These are phyloP conservation scores for Tringa solitaria DNA, from an alignment of 2,113 vertebrate genomes.

Conservation along the genomic window DNA sequence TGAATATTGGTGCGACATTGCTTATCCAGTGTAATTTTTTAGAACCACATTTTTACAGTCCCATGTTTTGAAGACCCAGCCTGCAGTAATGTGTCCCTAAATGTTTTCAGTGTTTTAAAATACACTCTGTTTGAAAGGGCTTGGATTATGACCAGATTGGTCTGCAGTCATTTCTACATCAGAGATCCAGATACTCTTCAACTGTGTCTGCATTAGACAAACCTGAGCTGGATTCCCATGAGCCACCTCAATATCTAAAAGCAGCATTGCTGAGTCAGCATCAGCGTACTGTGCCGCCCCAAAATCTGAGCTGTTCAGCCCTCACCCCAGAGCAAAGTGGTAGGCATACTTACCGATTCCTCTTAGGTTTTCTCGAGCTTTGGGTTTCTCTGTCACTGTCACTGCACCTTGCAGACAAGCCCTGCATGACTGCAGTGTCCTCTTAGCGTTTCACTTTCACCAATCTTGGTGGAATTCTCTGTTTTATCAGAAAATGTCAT, in stretches of 20 bases:
- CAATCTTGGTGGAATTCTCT: background rate
- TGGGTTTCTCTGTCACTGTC: background rate
- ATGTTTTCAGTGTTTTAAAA: background rate
- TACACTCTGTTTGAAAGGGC: background rate
- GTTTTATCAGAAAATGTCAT: background rate
- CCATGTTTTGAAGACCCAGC: background rate
- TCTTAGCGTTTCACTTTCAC: background rate
- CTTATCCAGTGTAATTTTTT: background rate
- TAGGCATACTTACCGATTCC: background rate
- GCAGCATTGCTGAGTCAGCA: background rate
- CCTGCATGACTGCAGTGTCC: background rate
- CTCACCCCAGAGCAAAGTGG: background rate
- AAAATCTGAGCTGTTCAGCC: background rate
- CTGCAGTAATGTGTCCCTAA: background rate
- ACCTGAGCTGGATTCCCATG: background rate
- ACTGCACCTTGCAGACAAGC: background rate
- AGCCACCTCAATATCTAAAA: background rate
- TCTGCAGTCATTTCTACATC: background rate
- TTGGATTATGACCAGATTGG: background rate
- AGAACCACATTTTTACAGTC: background rate
- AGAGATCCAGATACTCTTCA: background rate
- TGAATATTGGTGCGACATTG: background rate
- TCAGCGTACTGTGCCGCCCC: fast-evolving
- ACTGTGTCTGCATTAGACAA: background rate
- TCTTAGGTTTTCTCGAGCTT: background rate